Conservation (phyloP, 2,113 vertebrate species). For the Hiodon alosoides region DNA sequence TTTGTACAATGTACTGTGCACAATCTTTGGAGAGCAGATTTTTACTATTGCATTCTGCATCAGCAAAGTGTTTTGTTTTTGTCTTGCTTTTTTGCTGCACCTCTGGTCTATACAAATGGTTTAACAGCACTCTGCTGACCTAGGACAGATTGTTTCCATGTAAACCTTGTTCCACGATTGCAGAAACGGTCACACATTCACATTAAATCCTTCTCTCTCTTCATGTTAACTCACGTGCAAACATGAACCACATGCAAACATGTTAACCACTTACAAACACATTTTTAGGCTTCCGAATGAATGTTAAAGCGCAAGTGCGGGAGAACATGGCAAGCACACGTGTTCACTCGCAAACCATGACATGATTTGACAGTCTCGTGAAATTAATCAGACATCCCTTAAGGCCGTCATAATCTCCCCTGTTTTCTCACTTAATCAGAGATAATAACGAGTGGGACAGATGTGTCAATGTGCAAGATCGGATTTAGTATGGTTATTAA, state of each 20-base stretch:
- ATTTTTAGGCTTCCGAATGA: constrained; percentile 64
- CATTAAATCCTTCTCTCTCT: too few relatives aligned
- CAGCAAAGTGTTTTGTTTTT: too few relatives aligned
- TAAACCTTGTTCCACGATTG: too few relatives aligned
- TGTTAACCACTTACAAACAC: constrained; percentile 16
- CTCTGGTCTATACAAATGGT: too few relatives aligned
- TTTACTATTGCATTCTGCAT: too few relatives aligned
- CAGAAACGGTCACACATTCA: too few relatives aligned
- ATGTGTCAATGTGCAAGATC: constrained; percentile 68
- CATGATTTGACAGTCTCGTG: constrained; percentile 59
- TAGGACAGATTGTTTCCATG: too few relatives aligned
- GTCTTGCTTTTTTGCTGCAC: too few relatives aligned
- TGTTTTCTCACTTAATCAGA: constrained; percentile 58
- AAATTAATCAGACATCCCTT: constrained; percentile 60
- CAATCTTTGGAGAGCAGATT: too few relatives aligned
- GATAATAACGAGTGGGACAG: constrained; percentile 60
- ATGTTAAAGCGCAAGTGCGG: constrained; percentile 37
- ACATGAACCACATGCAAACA: background rate
- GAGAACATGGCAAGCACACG: constrained; percentile 20
- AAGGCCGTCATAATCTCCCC: constrained; percentile 63
- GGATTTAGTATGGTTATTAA: constrained; percentile 68
- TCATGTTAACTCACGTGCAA: too few relatives aligned
- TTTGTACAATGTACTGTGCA: too few relatives aligned
- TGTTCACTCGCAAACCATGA: constrained; percentile 57
- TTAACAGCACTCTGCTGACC: too few relatives aligned